phyloP scores from a whole-genome alignment of 2,113 vertebrate genomes.

The Amazona vittata region DNA sequence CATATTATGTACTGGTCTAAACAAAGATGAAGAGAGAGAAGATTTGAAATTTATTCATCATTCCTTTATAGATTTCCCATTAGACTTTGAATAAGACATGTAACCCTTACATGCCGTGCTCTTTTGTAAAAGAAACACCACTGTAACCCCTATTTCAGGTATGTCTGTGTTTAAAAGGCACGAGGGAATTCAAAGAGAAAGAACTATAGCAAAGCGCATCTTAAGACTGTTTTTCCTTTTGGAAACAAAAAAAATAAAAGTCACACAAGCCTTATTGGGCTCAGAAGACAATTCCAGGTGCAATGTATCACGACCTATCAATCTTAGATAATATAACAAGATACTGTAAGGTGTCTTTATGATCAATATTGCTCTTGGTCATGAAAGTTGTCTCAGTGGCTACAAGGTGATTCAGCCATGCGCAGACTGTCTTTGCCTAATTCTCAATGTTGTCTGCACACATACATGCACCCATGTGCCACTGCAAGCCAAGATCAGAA shows the following conservation, averaged over 20 bases:
- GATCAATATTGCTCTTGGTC: not conserved
- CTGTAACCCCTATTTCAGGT: not conserved
- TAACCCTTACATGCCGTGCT: not conserved
- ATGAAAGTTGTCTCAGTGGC: not conserved
- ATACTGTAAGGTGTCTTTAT: not conserved
- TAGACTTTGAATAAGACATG: not conserved
- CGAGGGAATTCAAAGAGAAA: not conserved
- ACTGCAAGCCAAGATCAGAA: not conserved
- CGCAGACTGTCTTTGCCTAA: not conserved
- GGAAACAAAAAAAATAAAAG: not conserved
- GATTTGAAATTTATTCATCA: not conserved
- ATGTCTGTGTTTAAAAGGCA: not conserved
- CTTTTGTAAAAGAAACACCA: not conserved
- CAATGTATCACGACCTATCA: not conserved
- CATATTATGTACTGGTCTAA: not conserved
- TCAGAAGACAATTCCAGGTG: not conserved
- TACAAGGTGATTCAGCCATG: not conserved
- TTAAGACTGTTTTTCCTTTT: not conserved
- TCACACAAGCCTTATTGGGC: not conserved
- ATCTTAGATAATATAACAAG: not conserved
- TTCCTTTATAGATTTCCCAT: conserved; percentile 21
- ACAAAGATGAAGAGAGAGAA: not conserved
- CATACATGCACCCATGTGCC: fast-evolving
- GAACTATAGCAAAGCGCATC: not conserved
- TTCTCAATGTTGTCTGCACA: not conserved